Base-by-base conservation (phyloP, 2,797 vertebrate species). In the Podarcis siculus region DNA sequence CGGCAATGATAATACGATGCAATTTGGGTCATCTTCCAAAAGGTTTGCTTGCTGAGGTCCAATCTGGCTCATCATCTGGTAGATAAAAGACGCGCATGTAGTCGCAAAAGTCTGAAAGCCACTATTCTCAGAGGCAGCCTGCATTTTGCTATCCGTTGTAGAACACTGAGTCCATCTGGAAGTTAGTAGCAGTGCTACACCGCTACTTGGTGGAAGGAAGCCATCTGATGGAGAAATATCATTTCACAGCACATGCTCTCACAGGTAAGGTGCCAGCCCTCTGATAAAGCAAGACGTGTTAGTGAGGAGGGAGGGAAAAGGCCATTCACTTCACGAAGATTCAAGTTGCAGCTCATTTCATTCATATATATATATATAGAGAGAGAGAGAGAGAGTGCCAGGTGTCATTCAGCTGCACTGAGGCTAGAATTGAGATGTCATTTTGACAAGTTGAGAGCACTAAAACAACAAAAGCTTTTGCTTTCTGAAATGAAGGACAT, bases 41-140 rank as follows among this genome's bases (percentile, higher is more conserved):
- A 67, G 17, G 55, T 87, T 87, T 88, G 78, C 86, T 87, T 86
- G 5, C 87, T 87, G 80, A 42, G 66, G 32, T 88, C 90, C 90
- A 89, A 80, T 23, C 1, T 49, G 82, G 67, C 55, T 82, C 12
- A 39, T 75, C 61, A 84, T 35, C 21, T 39, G 75, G 81, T 61
- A 89, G 89, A 83, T 91, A 87, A 15, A 76, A 17, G 12, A 39
- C 4, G 12, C 67, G 78, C 85, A 79, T 85, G 32, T 37, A 30
- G 3, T 45, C 4, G 10, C 32, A 81, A 39, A 80, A 58, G 19
- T 80, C 27, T 86, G 35, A 80, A 80, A 39, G 30, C 8, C 39
- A 27, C 42, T 49, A 27, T 9, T 27, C 23, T 76, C n/a, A 12
- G 13, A 67, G 58, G 39, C 30, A 82, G 23, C 23, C 2, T 0